A percentile compares a stretch with the other conserved stretches of the same genome.
These are phyloP conservation scores for Allacma fusca DNA, from an alignment of 2,888 invertebrate genomes.

Conservation along the genomic window DNA sequence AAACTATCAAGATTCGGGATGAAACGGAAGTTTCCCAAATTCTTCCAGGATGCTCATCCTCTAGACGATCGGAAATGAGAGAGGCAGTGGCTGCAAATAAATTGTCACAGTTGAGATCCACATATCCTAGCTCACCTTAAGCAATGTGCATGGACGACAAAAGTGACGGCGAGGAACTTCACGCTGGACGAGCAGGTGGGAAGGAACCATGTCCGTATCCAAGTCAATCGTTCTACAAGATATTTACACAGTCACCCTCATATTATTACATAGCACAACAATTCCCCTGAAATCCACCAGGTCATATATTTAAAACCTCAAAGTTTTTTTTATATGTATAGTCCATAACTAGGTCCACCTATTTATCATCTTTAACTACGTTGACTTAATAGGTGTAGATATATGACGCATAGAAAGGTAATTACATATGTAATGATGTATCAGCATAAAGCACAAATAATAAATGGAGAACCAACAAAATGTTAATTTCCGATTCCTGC, in stretches of 20 bases:
- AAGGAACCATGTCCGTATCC: constrained; percentile 6
- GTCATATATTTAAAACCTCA: neutral
- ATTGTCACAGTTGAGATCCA: neutral
- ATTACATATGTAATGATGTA: no score
- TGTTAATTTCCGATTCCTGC: constrained; percentile 1
- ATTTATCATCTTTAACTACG: neutral
- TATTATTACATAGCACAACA: neutral
- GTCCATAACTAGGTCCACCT: no score
- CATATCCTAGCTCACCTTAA: neutral
- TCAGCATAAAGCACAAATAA: no score
- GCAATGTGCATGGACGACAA: neutral
- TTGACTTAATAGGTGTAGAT: neutral
- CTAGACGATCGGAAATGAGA: constrained; percentile 5
- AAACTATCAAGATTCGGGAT: constrained; percentile 14
- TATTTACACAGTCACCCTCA: neutral
- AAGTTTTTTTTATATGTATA: neutral
- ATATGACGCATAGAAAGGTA: no score
- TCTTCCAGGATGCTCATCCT: constrained; percentile 28
- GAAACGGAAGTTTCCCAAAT: neutral
- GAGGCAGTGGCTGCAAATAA: constrained; percentile 16
- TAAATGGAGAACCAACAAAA: constrained; percentile 5
- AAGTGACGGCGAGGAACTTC: constrained; percentile 21
- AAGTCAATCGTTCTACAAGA: neutral
- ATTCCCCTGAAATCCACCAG: neutral
- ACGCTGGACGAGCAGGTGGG: constrained; percentile 35